Percentiles rank a stretch among this genome's conserved stretches.
Conservation (phyloP, 2,888 invertebrate species). For the Pecten maximus region DNA sequence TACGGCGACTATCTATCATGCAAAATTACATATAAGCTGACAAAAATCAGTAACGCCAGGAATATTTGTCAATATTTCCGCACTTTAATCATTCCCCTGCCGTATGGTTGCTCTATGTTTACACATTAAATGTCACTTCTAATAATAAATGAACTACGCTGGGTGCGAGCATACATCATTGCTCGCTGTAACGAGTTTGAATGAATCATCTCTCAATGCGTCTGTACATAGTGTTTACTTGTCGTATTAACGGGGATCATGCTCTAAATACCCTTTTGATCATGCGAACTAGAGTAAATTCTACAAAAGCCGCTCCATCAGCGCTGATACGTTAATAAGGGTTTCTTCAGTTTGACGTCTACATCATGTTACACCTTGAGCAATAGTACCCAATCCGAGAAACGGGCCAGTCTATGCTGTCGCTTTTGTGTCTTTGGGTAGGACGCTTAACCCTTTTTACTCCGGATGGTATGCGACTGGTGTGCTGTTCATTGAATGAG, state of each 20-base stretch:
- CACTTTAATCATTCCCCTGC: too few relatives aligned
- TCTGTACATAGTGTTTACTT: background rate
- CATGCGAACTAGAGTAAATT: background rate
- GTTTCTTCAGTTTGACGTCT: background rate
- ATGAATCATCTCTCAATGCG: background rate
- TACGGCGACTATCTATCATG: too few relatives aligned
- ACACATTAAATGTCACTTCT: background rate
- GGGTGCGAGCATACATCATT: background rate
- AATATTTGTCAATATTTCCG: too few relatives aligned
- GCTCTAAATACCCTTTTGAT: background rate
- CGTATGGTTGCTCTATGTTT: background rate
- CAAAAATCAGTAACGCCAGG: too few relatives aligned
- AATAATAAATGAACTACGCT: background rate
- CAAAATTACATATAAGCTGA: too few relatives aligned
- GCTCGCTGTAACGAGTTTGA: background rate
- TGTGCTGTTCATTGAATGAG: too few relatives aligned
- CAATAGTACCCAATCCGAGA: too few relatives aligned
- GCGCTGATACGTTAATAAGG: background rate
- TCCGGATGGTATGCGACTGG: too few relatives aligned
- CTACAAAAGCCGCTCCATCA: background rate
- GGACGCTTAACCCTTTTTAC: too few relatives aligned
- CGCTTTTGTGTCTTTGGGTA: too few relatives aligned
- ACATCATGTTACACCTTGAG: too few relatives aligned
- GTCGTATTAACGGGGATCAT: background rate
- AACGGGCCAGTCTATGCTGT: too few relatives aligned